Percentiles rank a stretch among this genome's conserved stretches.
Conservation (phyloP, 1,140 invertebrate species). For the Pantala flavescens region DNA sequence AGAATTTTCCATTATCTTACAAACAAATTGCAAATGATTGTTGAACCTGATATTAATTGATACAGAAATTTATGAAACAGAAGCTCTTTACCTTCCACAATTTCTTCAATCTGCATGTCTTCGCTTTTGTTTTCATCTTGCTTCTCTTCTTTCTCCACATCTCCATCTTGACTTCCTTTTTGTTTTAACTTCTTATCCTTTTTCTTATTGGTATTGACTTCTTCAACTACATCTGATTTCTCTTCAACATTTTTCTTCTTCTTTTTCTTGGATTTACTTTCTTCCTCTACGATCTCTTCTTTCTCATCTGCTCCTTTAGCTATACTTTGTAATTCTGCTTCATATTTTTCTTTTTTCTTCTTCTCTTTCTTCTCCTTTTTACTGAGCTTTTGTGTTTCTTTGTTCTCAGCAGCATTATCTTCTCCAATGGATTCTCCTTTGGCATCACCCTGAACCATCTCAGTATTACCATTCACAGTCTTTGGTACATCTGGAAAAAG, state of each 20-base stretch:
- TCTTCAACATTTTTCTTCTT: not conserved
- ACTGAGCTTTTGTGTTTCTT: not conserved
- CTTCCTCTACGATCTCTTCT: not conserved
- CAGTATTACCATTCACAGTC: not conserved
- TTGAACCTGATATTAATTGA: too few relatives aligned
- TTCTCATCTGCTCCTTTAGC: not conserved
- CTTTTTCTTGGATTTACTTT: not conserved
- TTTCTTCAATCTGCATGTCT: too few relatives aligned
- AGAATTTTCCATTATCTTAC: too few relatives aligned
- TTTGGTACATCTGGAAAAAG: not conserved
- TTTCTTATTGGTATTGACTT: not conserved
- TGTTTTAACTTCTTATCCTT: not conserved
- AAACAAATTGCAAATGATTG: too few relatives aligned
- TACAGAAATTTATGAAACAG: too few relatives aligned
- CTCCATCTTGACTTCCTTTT: not conserved
- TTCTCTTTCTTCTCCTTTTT: not conserved
- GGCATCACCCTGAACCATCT: too few relatives aligned
- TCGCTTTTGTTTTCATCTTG: too few relatives aligned
- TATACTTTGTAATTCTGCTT: not conserved
- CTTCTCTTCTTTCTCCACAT: not conserved
- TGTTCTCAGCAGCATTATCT: too few relatives aligned
- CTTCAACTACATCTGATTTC: not conserved
- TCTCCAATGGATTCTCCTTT: too few relatives aligned
- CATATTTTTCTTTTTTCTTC: constrained; percentile 4
- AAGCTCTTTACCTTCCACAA: too few relatives aligned